A percentile compares a stretch with the other conserved stretches of the same genome.
phyloP scores from a whole-genome alignment of 2,797 vertebrate genomes.

The Pipistrellus nathusii region DNA sequence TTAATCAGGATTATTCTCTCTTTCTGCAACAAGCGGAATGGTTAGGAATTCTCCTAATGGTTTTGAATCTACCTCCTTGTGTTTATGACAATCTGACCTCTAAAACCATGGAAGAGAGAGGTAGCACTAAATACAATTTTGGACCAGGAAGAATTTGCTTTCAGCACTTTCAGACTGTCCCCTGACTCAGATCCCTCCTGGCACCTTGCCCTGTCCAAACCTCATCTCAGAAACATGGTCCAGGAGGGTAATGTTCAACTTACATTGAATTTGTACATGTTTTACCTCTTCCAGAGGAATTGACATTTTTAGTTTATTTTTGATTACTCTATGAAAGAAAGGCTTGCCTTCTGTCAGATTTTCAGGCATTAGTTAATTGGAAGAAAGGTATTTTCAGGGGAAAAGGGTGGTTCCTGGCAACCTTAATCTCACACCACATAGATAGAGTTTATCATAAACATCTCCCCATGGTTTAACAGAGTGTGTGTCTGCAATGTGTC shows the following conservation, averaged over 20 bases:
- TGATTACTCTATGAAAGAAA: slow-evolving; percentile 23
- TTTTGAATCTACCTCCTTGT: not conserved
- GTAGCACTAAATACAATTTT: not conserved
- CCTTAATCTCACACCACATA: not conserved
- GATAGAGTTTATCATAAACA: not conserved
- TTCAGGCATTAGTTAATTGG: not conserved
- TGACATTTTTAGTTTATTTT: slow-evolving; percentile 53
- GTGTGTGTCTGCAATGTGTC: not conserved
- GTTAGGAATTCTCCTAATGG: slow-evolving; percentile 8
- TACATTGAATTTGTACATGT: not conserved
- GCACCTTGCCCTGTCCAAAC: not conserved
- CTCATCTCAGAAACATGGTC: not conserved
- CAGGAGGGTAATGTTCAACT: not conserved
- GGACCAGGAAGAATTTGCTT: not conserved
- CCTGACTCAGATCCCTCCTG: not conserved
- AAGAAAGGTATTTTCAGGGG: not conserved
- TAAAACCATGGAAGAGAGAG: not conserved
- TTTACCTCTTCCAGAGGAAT: not conserved
- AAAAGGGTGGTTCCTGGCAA: not conserved
- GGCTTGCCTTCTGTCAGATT: slow-evolving; percentile 32
- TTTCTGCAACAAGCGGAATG: not conserved
- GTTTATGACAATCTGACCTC: slow-evolving; percentile 18
- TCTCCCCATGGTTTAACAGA: not conserved
- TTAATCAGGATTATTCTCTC: slow-evolving; percentile 29
- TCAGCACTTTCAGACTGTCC: not conserved